Evolutionary conservation across 1,140 invertebrate species (phyloP).

Genomic region (Platyscapa corneri): DNA sequence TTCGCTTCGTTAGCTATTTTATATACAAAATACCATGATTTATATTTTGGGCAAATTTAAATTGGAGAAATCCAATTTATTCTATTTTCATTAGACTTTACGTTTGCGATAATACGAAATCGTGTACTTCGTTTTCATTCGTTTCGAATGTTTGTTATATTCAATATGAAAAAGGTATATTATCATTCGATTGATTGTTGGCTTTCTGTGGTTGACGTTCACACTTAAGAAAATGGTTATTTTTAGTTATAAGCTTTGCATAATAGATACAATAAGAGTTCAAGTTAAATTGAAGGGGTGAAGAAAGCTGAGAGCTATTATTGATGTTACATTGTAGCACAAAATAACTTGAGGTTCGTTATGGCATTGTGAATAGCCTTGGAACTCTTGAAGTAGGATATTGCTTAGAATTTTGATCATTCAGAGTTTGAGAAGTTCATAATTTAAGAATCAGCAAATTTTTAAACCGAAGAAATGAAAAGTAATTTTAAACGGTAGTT

Average conservation of each 20-base stretch:
- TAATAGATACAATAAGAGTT: too few relatives aligned
- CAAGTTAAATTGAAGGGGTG: too few relatives aligned
- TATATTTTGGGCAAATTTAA: constrained; percentile 30
- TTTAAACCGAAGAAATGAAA: not conserved
- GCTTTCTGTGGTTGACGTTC: too few relatives aligned
- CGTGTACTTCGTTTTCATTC: not conserved
- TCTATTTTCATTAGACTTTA: constrained; percentile 2
- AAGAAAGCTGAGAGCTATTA: too few relatives aligned
- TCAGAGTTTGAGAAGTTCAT: not conserved
- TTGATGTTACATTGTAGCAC: too few relatives aligned
- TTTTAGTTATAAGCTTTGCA: too few relatives aligned
- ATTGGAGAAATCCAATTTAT: constrained; percentile 27
- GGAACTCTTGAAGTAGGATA: too few relatives aligned
- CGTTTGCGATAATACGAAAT: not conserved
- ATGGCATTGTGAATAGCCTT: too few relatives aligned
- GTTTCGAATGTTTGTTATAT: not conserved
- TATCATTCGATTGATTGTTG: not conserved
- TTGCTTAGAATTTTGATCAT: not conserved
- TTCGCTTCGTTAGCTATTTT: not conserved
- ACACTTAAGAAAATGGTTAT: too few relatives aligned
- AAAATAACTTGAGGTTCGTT: too few relatives aligned
- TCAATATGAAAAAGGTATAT: not conserved
- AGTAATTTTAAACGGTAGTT: not conserved
- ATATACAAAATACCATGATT: constrained; percentile 10
- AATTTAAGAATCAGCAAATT: not conserved